Evolutionary conservation across 2,888 invertebrate species (phyloP).

Genomic region (Andrena haemorrhoa): DNA sequence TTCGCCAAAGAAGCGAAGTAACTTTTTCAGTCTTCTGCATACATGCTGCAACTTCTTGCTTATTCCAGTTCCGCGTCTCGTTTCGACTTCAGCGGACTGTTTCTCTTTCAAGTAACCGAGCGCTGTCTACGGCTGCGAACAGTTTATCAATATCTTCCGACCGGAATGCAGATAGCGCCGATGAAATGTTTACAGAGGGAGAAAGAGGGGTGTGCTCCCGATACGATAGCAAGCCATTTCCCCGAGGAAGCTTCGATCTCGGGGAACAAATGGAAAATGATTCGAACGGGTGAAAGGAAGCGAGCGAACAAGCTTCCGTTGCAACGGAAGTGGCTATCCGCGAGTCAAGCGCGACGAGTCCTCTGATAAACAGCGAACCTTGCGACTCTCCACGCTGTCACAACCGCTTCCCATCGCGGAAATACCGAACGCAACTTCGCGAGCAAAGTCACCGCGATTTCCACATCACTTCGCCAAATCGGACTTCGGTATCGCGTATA

Average conservation of each 20-base stretch:
- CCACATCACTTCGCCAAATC: too few relatives aligned
- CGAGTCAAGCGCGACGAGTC: not conserved
- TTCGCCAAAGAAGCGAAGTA: constrained; percentile 11
- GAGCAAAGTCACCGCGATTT: too few relatives aligned
- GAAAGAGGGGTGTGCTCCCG: not conserved
- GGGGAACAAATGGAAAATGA: not conserved
- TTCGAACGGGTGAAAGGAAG: not conserved
- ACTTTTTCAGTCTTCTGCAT: not conserved
- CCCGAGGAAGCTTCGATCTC: not conserved
- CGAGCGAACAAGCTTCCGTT: not conserved
- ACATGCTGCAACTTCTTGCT: constrained; percentile 1
- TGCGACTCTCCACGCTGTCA: too few relatives aligned
- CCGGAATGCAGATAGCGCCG: not conserved
- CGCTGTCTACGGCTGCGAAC: not conserved
- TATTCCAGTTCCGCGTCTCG: not conserved
- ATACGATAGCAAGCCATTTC: not conserved
- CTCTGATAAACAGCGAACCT: not conserved
- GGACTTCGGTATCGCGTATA: not conserved
- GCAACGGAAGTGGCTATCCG: constrained; percentile 15
- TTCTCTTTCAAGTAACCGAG: not conserved
- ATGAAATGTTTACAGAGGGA: constrained; percentile 12
- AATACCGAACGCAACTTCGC: not conserved
- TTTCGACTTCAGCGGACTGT: not conserved
- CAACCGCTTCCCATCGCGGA: too few relatives aligned
- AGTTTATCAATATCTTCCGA: not conserved